Conservation (phyloP, 2,797 vertebrate species). For the Trachurus trachurus region DNA sequence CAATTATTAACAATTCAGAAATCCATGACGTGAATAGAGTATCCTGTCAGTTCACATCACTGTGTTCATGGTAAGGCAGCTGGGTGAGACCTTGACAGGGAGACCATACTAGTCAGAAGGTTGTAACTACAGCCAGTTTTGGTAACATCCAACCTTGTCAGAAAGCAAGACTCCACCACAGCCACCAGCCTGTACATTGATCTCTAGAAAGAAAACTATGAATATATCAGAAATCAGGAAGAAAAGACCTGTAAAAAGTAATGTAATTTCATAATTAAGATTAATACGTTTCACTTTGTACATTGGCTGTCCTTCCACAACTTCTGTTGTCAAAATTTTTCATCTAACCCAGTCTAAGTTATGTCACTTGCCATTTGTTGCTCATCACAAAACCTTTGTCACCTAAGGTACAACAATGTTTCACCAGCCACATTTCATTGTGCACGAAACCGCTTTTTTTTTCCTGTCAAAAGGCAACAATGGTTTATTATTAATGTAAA, state of each 20-base stretch:
- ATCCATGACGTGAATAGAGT: conserved; percentile 20
- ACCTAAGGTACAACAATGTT: conserved; percentile 7
- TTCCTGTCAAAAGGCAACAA: conserved; percentile 76
- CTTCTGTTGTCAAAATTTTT: neutral
- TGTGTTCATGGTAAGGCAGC: conserved; percentile 70
- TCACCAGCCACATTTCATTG: conserved; percentile 22
- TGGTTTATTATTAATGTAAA: conserved; percentile 65
- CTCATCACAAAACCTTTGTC: conserved; percentile 22
- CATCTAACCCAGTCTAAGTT: conserved; percentile 16
- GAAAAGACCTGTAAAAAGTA: neutral
- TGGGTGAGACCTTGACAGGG: conserved; percentile 64
- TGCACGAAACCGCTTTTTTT: conserved; percentile 48
- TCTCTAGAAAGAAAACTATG: conserved; percentile 15
- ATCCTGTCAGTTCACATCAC: conserved; percentile 19
- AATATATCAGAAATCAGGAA: conserved; percentile 8
- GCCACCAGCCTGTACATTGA: conserved; percentile 8
- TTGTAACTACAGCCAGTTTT: conserved; percentile 1
- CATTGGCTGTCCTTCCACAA: neutral
- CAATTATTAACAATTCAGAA: conserved; percentile 1
- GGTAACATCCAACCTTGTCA: conserved; percentile 29
- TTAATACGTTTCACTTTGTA: conserved; percentile 1
- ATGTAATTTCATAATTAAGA: neutral
- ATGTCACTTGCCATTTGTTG: conserved; percentile 31
- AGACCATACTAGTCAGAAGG: conserved; percentile 20
- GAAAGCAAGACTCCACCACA: conserved; percentile 27